Evolutionary conservation across 2,797 vertebrate genomes (phyloP), one percentile per base, ranked within the genome.

Genomic region (Myripristis jacobus): DNA sequence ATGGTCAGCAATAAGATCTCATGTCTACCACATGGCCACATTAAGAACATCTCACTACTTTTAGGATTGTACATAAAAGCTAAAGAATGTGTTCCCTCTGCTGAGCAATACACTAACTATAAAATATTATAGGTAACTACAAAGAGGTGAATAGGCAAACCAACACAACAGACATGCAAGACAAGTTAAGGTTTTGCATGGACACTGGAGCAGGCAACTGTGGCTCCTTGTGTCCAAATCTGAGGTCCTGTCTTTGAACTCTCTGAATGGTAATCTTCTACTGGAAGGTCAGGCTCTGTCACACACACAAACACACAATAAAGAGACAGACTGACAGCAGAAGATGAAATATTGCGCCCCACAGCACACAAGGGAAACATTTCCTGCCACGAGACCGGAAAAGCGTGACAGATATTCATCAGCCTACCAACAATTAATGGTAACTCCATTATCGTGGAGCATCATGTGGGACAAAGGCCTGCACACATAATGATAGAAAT

Each of bases 251-350:
- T 95, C 95, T 90, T 97, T 96, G 89, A 96, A 96, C 84, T 95
- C n/a, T 96, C 89, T 96, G 92, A 91, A 95, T 96, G 8, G 95
- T 95, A 94, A 96, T 95, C 91, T 96, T 95, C 88, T 96, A 95
- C 90, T 94, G 94, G 86, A 96, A 95, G 13, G 94, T 95, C 87
- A 96, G 88, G 88, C 94, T 96, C 61, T 34, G 58, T 29, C 43
- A 36, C 7, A 21, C 25, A 19, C 46, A 64, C 47, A 50, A 36
- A 66, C 7, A 19, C 34, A 21, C 63, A 53, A 38, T 25, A 22
- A 27, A 9, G 43, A 48, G 57, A 43, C 34, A 66, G 13, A 36
- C 34, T 9, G 29, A 53, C 38, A 19, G 63, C 13, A 56, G 48
- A 31, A 18, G 29, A 64, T 55, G 44, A 61, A 56, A 41, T 25